Evolutionary conservation across 2,113 vertebrate species (phyloP).

Genomic region (Carassius carassius): DNA sequence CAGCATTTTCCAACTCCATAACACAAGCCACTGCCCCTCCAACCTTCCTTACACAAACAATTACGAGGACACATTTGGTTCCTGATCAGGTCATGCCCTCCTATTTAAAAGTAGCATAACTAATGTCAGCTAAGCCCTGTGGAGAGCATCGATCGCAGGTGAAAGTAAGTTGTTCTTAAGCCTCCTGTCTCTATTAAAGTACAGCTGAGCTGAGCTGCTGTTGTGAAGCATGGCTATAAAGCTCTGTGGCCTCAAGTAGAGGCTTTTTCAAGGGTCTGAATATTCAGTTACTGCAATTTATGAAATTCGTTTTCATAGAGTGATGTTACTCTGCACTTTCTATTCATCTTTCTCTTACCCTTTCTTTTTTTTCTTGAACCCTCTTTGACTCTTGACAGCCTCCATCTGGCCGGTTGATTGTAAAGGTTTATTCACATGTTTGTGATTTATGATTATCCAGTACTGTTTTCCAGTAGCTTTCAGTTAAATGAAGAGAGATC

Average conservation of each 20-base stretch:
- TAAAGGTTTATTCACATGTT: conserved; percentile 4
- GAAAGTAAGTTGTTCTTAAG: conserved; percentile 48
- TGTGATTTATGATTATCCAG: conserved; percentile 14
- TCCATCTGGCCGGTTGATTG: conserved; percentile 8
- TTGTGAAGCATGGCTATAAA: not conserved
- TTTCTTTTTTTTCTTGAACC: not conserved
- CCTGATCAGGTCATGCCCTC: conserved; percentile 50
- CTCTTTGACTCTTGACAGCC: not conserved
- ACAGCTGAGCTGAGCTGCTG: not conserved
- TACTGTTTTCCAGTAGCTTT: conserved; percentile 29
- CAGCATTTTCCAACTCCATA: not conserved
- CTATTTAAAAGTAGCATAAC: conserved; percentile 62
- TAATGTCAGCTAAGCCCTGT: conserved; percentile 50
- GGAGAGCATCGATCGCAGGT: conserved; percentile 40
- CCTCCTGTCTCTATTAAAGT: not conserved
- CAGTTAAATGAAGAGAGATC: conserved; percentile 3
- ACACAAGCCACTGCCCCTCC: not conserved
- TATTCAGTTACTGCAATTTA: not conserved
- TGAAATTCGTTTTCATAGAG: not conserved
- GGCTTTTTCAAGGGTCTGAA: not conserved
- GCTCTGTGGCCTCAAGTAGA: no score
- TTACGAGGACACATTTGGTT: not conserved
- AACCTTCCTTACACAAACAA: not conserved
- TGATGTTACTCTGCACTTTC: not conserved
- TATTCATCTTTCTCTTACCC: not conserved